Evolutionary conservation across 2,888 invertebrate genomes (phyloP).

Genomic region (Ectemnius continuus): DNA sequence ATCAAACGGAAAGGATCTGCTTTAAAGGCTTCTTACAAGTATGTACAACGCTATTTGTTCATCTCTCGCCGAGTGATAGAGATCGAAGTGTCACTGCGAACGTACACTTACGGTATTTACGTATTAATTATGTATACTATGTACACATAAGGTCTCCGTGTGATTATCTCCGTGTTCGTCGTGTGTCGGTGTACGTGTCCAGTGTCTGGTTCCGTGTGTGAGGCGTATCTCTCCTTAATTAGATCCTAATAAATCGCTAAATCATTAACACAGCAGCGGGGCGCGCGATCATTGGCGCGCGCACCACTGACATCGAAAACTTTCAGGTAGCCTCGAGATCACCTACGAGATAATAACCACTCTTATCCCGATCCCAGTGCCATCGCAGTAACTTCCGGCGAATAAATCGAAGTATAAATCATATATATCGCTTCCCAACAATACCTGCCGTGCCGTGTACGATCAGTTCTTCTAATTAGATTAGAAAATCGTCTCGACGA

Average conservation of each 20-base stretch:
- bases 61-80: conserved; percentile 40
- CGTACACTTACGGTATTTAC: conserved; percentile 51
- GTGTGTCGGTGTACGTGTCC: conserved; percentile 8
- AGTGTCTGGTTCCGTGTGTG: conserved; percentile 3
- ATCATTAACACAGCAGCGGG: conserved; percentile 55
- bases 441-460: too few species aligned
- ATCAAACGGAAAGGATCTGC: conserved; percentile 25
- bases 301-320: conserved; percentile 46
- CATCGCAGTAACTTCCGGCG: conserved; percentile 20
- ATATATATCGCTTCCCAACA: too few species aligned
- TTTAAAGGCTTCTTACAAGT: conserved; percentile 63
- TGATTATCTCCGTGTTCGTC: conserved; percentile 6
- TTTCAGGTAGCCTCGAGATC: conserved; percentile 38
- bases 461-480: too few species aligned
- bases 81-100: conserved; percentile 50
- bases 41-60: conserved; percentile 58
- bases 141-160: conserved; percentile 50
- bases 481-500: neutral
- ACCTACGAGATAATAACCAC: conserved; percentile 23
- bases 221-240: conserved; percentile 27
- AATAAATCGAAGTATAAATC: neutral
- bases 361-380: conserved; percentile 40
- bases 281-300: conserved; percentile 41
- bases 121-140: conserved; percentile 58
- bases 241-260: conserved; percentile 59